Conservation (phyloP, 2,888 invertebrate species). For the Operophtera brumata region DNA sequence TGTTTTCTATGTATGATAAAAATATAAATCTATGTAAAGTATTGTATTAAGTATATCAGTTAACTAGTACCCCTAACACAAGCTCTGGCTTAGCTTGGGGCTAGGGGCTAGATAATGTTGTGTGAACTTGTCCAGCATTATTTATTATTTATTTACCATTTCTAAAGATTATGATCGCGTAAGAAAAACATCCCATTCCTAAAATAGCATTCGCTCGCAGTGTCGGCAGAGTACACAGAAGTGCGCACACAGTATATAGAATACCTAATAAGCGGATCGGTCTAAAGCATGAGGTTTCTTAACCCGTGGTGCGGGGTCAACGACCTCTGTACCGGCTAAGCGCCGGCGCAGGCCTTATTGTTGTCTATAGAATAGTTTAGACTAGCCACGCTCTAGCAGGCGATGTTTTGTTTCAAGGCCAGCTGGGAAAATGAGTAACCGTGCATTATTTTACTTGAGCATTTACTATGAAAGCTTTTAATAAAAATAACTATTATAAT, state of each 20-base stretch:
- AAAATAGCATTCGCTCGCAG: slow-evolving; percentile 36
- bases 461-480: neutral
- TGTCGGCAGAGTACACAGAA: slow-evolving; percentile 34
- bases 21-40: too few relatives aligned
- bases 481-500: too few relatives aligned
- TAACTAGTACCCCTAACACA: too few relatives aligned
- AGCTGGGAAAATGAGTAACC: slow-evolving; percentile 38
- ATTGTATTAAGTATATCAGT: too few relatives aligned
- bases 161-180: slow-evolving; percentile 18
- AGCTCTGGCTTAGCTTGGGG: too few relatives aligned
- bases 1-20: too few relatives aligned
- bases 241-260: slow-evolving; percentile 54
- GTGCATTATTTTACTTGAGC: slow-evolving; percentile 19
- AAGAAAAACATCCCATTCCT: slow-evolving; percentile 29
- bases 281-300: slow-evolving; percentile 74
- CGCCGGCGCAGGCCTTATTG: slow-evolving; percentile 72
- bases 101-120: too few relatives aligned
- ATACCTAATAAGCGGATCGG: slow-evolving; percentile 75
- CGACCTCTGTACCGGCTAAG: slow-evolving; percentile 59
- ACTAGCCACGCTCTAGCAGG: slow-evolving; percentile 43
- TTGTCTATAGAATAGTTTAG: slow-evolving; percentile 61
- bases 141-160: slow-evolving; percentile 16
- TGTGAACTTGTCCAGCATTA: too few relatives aligned
- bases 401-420: slow-evolving; percentile 55
- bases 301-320: slow-evolving; percentile 64